These are phyloP conservation scores for Propithecus perrieri DNA, from an alignment of 2,797 vertebrate genomes.

Conservation along the genomic window DNA sequence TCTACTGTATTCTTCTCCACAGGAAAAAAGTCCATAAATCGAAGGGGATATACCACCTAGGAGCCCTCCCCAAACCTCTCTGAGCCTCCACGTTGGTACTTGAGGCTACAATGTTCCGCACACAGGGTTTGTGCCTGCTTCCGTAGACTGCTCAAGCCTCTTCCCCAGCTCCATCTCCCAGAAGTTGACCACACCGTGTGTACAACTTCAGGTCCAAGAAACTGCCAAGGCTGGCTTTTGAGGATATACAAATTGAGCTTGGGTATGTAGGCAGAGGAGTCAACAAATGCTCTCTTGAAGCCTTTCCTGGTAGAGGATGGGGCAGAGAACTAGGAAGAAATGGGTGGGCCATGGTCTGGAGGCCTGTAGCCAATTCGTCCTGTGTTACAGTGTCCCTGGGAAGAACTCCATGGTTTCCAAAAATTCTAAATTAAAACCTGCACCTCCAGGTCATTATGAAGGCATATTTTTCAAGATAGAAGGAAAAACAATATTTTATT, in stretches of 20 bases:
- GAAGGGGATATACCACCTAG: fast-evolving
- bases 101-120: fast-evolving
- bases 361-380: neutral
- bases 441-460: neutral
- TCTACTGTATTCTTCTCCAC: neutral
- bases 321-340: neutral
- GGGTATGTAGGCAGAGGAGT: neutral
- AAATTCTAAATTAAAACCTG: neutral
- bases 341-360: fast-evolving
- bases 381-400: fast-evolving
- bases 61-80: neutral
- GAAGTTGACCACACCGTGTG: neutral
- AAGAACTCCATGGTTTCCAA: neutral
- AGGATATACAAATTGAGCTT: neutral
- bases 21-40: neutral
- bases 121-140: neutral
- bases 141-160: neutral
- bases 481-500: neutral
- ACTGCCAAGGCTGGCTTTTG: neutral
- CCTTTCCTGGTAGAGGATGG: neutral
- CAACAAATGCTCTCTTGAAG: neutral
- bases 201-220: fast-evolving
- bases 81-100: fast-evolving
- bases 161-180: neutral
- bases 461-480: neutral